Percentiles rank a stretch among this genome's conserved stretches.
Conservation (phyloP, 37 sponge, comb jelly and placozoan species). For the Aphrocallistes beatrix region DNA sequence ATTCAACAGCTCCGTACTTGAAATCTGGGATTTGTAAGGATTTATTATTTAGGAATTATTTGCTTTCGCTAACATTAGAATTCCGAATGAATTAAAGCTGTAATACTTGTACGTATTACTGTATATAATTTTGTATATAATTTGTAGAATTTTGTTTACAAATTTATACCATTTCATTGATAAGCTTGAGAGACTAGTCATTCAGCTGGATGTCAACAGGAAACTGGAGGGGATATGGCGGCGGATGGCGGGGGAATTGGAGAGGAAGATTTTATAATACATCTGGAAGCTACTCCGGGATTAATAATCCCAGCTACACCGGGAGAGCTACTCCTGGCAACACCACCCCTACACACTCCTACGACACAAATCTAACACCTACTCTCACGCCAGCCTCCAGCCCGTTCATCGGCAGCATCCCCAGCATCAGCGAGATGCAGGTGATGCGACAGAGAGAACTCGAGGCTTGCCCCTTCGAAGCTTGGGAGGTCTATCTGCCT, state of each 20-base stretch:
- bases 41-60: too few species aligned
- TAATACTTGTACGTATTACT: too few species aligned
- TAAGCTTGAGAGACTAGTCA: not conserved
- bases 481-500: not conserved
- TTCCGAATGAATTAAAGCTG: too few species aligned
- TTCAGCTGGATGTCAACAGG: not conserved
- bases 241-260: not conserved
- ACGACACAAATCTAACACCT: not conserved
- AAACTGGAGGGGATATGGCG: not conserved
- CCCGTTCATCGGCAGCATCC: not conserved
- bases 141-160: too few species aligned
- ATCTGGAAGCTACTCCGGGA: too few species aligned
- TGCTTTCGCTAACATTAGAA: too few species aligned
- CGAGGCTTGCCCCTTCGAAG: not conserved
- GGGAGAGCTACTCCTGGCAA: not conserved
- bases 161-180: too few species aligned
- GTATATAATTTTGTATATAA: too few species aligned
- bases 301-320: not conserved
- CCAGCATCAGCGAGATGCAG: not conserved
- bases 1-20: too few species aligned
- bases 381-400: not conserved
- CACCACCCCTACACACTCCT: not conserved
- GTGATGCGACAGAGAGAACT: slow-evolving; percentile 7
- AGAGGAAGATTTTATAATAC: not conserved
- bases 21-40: too few species aligned